A percentile compares a stretch with the other conserved stretches of the same genome.
Evolutionary conservation across 1,140 invertebrate species (phyloP).

Genomic region (Laodelphax striatellus): DNA sequence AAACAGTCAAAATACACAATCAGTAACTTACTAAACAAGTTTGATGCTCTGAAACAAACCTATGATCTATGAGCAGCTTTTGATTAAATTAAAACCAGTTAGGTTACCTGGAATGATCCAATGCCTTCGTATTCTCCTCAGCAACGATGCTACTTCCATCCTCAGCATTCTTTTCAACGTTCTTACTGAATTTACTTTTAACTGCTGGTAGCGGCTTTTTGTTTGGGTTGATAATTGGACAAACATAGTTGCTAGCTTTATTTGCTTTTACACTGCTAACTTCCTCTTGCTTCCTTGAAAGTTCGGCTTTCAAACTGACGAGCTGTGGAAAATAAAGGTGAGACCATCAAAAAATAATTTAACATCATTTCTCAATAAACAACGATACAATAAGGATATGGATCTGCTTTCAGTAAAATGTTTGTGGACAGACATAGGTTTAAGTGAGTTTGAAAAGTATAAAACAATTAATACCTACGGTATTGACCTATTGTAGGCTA

Average conservation of each 20-base stretch:
- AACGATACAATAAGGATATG: too few relatives aligned
- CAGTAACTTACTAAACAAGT: too few relatives aligned
- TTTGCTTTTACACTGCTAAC: slow-evolving; percentile 45
- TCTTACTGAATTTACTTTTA: slow-evolving; percentile 28
- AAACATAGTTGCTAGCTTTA: slow-evolving; percentile 33
- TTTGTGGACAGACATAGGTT: too few relatives aligned
- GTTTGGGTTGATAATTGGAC: slow-evolving; percentile 30
- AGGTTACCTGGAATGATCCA: slow-evolving; percentile 45
- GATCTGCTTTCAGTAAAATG: too few relatives aligned
- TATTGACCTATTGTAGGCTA: too few relatives aligned
- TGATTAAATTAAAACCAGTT: slow-evolving; percentile 6
- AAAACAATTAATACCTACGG: too few relatives aligned
- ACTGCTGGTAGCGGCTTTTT: slow-evolving; percentile 21
- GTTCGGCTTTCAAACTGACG: slow-evolving; percentile 59
- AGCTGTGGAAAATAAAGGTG: slow-evolving; percentile 34
- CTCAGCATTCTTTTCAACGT: slow-evolving; percentile 35
- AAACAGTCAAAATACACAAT: too few relatives aligned
- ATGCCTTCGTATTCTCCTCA: slow-evolving; percentile 43
- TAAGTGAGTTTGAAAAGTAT: too few relatives aligned
- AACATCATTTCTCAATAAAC: too few relatives aligned
- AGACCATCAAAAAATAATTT: not conserved
- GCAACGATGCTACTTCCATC: slow-evolving; percentile 34
- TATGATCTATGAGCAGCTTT: too few relatives aligned
- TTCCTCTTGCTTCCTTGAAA: slow-evolving; percentile 64
- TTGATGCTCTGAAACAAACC: too few relatives aligned